These are phyloP conservation scores for Noturus placidus DNA, from an alignment of 2,113 vertebrate genomes.

Conservation along the genomic window DNA sequence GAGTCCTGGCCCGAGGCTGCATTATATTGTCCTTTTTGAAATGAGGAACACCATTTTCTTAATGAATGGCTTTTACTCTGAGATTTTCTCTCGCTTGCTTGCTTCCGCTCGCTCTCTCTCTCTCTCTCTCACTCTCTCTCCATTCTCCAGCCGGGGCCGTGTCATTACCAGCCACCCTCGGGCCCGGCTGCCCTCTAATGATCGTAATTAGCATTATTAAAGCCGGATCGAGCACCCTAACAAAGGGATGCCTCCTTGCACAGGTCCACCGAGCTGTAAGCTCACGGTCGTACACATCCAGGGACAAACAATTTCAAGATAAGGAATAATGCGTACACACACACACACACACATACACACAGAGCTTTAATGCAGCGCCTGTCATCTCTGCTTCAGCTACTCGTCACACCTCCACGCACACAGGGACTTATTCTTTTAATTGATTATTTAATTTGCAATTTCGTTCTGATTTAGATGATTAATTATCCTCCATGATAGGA, in stretches of 20 bases:
- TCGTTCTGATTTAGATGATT: constrained; percentile 59
- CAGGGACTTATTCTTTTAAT: constrained; percentile 84
- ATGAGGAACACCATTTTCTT: constrained; percentile 53
- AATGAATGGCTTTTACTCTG: constrained; percentile 52
- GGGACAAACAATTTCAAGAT: constrained; percentile 22
- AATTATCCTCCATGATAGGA: constrained; percentile 39
- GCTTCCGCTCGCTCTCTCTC: constrained; percentile 1
- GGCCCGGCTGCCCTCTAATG: constrained; percentile 71
- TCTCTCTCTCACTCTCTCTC: not conserved
- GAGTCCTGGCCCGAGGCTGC: constrained; percentile 48
- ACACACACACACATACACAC: constrained; percentile 26
- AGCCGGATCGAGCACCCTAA: constrained; percentile 63
- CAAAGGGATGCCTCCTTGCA: constrained; percentile 34
- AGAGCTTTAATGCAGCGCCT: constrained; percentile 68
- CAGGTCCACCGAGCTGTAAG: constrained; percentile 56
- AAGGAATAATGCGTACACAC: constrained; percentile 26
- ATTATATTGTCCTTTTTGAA: constrained; percentile 53
- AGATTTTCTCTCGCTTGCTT: constrained; percentile 11
- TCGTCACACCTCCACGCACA: constrained; percentile 74
- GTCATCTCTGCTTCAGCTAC: constrained; percentile 76
- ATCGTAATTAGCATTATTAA: constrained; percentile 76
- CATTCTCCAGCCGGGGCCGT: constrained; percentile 40
- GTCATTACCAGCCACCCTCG: constrained; percentile 64
- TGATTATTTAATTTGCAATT: constrained; percentile 79
- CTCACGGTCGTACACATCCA: constrained; percentile 48